Base-by-base conservation (phyloP, 1,140 invertebrate species). In the Panagrolaimus sp. region DNA sequence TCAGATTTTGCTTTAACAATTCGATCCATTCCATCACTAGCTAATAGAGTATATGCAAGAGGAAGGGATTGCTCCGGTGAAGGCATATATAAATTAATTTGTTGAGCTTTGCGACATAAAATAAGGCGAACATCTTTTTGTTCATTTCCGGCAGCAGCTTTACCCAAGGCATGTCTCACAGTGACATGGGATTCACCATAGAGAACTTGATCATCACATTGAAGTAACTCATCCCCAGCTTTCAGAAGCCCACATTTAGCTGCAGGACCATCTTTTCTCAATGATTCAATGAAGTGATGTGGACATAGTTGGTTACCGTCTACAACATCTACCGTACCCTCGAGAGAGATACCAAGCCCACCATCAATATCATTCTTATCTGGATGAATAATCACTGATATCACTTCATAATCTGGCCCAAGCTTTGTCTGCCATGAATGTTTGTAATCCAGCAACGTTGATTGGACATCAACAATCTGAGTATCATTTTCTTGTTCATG, bases 291-390 rank as follows among this genome's bases (percentile, higher is more conserved):
- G 82, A 94, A 95, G 85, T 95, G 90, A 87, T 97, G 90, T 61
- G 92, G 90, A 70, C 80, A 82, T 14, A 81, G 65, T 46, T 80
- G 77, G 45, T 72, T 87, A 3, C 92, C 92, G 72, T 92, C 91
- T 83, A 93, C 91, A 46, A 94, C 91, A 79, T 95, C 92, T 20
- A 95, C 94, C 0, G 94, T 98, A 61, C 94, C 95, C 84, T 98
- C 94, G 63, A 97, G 86, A 67, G 92, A 93, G 71, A 98, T 96
- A 9, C 94, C 94, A 27, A 98, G 87, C 16, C 93, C 93, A 70
- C 92, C 91, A 76, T 87, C 90, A 84, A 70, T 48, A 23, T 78
- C 65, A n/a, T 76, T 53, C 14, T 76, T 70, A 65, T 81, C 79
- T 7, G 79, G 74, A 43, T 65, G 57, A 23, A 81, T 66, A 11